phyloP scores from a whole-genome alignment of 2,113 vertebrate genomes.

The Paramisgurnus dabryanus region DNA sequence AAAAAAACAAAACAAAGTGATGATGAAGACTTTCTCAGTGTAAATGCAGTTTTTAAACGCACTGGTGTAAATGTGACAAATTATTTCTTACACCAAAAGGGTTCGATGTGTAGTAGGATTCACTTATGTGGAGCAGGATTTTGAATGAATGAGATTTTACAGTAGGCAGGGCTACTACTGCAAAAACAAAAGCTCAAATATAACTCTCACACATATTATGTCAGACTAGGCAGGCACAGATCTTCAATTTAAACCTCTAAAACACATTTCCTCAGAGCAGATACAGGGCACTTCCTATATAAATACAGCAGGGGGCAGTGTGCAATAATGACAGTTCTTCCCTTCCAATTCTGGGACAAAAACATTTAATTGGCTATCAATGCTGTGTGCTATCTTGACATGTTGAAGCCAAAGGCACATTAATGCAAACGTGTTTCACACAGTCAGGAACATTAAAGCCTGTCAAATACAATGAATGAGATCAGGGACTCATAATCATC shows the following conservation, averaged over 20 bases:
- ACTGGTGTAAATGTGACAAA: too few relatives aligned
- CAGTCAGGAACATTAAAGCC: not conserved
- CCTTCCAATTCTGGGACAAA: not conserved
- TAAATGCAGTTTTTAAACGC: too few relatives aligned
- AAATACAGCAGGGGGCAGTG: constrained; percentile 47
- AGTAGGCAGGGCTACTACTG: too few relatives aligned
- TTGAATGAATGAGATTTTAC: too few relatives aligned
- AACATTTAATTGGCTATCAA: not conserved
- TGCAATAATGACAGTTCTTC: constrained; percentile 1
- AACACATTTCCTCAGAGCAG: not conserved
- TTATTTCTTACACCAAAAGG: too few relatives aligned
- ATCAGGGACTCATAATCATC: not conserved
- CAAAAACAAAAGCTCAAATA: too few relatives aligned
- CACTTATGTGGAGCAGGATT: too few relatives aligned
- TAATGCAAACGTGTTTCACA: not conserved
- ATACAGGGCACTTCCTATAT: not conserved
- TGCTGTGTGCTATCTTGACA: not conserved
- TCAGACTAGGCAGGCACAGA: not conserved
- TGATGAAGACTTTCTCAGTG: too few relatives aligned
- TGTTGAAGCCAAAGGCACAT: not conserved
- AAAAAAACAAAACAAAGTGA: too few relatives aligned
- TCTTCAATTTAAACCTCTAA: not conserved
- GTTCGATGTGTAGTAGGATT: too few relatives aligned
- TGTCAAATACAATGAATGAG: not conserved
- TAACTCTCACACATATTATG: too few relatives aligned